phyloP scores from a whole-genome alignment of 2,113 vertebrate species.

The Pelmatolapia mariae region DNA sequence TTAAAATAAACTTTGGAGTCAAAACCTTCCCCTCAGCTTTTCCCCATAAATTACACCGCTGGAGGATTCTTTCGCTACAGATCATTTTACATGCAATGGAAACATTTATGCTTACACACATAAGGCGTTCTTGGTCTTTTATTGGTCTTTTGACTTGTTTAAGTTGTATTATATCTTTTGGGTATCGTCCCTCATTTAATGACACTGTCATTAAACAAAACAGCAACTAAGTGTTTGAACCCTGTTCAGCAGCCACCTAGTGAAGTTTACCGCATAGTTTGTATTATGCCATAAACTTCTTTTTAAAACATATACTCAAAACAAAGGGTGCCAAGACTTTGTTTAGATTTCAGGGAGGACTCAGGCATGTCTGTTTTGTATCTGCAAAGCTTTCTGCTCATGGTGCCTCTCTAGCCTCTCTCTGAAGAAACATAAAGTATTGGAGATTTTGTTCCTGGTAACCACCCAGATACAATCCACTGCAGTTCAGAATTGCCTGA shows the following conservation, averaged over 20 bases:
- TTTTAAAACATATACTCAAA: not conserved
- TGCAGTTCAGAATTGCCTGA: not conserved
- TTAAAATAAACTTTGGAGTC: not conserved
- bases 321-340: not conserved
- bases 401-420: not conserved
- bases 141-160: not conserved
- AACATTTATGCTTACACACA: not conserved
- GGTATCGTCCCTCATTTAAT: not conserved
- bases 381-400: not conserved
- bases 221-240: not conserved
- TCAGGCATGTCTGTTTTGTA: conserved; percentile 37
- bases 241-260: not conserved
- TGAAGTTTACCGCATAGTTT: not conserved
- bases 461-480: not conserved
- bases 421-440: not conserved
- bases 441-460: not conserved
- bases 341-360: conserved; percentile 48
- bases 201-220: not conserved
- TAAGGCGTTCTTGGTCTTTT: not conserved
- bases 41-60: not conserved
- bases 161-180: not conserved
- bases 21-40: not conserved
- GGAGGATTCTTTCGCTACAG: not conserved
- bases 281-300: not conserved
- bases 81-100: not conserved